Percentiles rank a stretch among this genome's conserved stretches.
phyloP scores from a whole-genome alignment of 2,797 vertebrate genomes.

The Eurystomus glaucurus region DNA sequence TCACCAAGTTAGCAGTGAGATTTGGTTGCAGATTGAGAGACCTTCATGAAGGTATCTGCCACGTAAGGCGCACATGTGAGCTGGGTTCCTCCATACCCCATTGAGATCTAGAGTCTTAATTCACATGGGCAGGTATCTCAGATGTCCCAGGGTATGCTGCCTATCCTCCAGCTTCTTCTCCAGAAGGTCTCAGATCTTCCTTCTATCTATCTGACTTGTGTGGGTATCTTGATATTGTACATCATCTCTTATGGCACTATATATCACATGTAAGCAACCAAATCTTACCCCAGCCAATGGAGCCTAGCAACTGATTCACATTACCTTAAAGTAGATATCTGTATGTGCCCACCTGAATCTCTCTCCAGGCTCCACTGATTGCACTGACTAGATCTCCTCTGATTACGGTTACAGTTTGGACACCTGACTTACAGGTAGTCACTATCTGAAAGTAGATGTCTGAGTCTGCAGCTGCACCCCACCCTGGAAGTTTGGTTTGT shows the following conservation, averaged over 20 bases:
- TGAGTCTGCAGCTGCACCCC: neutral
- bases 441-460: neutral
- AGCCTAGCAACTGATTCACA: accelerated
- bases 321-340: neutral
- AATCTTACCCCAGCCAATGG: neutral
- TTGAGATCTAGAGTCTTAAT: neutral
- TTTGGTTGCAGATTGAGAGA: neutral
- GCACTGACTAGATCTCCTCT: neutral
- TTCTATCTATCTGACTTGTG: neutral
- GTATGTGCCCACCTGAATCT: neutral
- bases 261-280: accelerated
- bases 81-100: neutral
- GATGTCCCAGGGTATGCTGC: neutral
- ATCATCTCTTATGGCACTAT: neutral
- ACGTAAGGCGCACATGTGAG: neutral
- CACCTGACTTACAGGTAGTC: accelerated
- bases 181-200: neutral
- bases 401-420: neutral
- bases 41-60: neutral
- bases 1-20: neutral
- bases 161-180: neutral
- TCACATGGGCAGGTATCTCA: neutral
- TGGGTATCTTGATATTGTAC: neutral
- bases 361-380: neutral
- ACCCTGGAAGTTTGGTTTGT: accelerated